These are phyloP conservation scores for Pseudobourletiella spinata DNA, from an alignment of 1,140 invertebrate genomes.

Conservation along the genomic window DNA sequence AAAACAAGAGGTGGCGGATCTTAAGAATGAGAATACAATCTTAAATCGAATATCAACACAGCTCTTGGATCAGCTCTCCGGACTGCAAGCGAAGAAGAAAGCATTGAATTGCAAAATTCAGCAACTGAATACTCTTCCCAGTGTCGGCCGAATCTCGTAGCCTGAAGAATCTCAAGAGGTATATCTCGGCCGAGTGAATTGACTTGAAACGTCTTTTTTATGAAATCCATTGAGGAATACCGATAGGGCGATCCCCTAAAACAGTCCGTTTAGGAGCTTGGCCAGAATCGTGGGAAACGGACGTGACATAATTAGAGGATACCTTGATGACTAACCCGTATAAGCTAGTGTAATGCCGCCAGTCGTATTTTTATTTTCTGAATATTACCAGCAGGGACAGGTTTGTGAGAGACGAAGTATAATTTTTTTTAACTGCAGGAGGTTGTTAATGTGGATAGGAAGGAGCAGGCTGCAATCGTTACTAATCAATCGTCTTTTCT, in stretches of 20 bases:
- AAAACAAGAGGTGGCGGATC: conserved; percentile 28
- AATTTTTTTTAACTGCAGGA: too few relatives aligned
- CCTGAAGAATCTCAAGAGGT: background rate
- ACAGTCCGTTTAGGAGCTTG: background rate
- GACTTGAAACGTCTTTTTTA: background rate
- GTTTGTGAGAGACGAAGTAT: too few relatives aligned
- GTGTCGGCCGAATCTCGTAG: conserved; percentile 10
- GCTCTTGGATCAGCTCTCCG: conserved; percentile 32
- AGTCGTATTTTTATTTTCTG: too few relatives aligned
- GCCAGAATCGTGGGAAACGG: background rate
- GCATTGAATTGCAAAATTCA: conserved; percentile 26
- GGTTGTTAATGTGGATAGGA: too few relatives aligned
- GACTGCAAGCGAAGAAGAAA: conserved; percentile 25
- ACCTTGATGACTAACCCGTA: too few relatives aligned
- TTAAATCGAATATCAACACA: conserved; percentile 29
- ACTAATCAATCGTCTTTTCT: too few relatives aligned
- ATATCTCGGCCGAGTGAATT: background rate
- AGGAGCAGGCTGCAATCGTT: too few relatives aligned
- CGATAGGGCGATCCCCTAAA: too few relatives aligned
- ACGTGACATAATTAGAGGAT: too few relatives aligned
- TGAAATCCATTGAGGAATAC: background rate
- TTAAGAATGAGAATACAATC: conserved; percentile 32
- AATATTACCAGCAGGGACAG: too few relatives aligned
- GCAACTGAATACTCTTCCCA: conserved; percentile 16
- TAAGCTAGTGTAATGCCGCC: too few relatives aligned